Percentiles rank a stretch among this genome's conserved stretches.
Conservation (phyloP, 2,113 vertebrate genomes). For the Prunella fulvescens region DNA sequence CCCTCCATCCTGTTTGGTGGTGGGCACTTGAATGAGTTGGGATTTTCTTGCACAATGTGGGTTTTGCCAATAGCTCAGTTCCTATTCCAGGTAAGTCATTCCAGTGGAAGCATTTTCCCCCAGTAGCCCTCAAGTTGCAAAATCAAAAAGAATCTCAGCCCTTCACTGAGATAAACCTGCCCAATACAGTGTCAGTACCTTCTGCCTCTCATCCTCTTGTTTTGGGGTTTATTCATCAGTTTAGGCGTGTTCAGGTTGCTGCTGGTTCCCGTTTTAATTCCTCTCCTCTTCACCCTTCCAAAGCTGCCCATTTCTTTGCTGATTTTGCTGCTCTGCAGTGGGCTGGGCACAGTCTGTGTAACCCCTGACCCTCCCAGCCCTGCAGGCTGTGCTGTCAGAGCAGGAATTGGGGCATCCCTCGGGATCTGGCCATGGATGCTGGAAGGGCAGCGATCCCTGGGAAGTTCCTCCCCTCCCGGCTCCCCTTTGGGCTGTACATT, state of each 20-base stretch:
- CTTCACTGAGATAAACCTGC: not conserved
- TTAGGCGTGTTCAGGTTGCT: not conserved
- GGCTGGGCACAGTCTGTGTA: not conserved
- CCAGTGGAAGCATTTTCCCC: not conserved
- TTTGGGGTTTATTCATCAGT: not conserved
- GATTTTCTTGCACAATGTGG: not conserved
- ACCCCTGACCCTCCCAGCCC: fast-evolving
- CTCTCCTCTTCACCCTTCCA: not conserved
- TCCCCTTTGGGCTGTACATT: not conserved
- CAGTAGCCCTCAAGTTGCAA: not conserved
- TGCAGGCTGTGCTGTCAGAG: not conserved
- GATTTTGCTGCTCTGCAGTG: not conserved
- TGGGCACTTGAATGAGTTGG: fast-evolving
- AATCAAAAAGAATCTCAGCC: not conserved
- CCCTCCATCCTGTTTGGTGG: not conserved
- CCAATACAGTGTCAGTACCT: not conserved
- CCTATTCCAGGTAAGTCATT: not conserved
- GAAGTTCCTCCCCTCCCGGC: not conserved
- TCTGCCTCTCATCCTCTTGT: not conserved
- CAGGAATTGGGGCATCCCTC: not conserved
- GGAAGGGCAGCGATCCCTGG: fast-evolving
- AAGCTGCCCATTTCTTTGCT: not conserved
- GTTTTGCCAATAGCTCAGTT: not conserved
- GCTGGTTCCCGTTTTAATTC: not conserved
- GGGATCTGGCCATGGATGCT: not conserved